These are phyloP conservation scores for Poecile montanus DNA, from an alignment of 2,797 vertebrate genomes.

Conservation along the genomic window DNA sequence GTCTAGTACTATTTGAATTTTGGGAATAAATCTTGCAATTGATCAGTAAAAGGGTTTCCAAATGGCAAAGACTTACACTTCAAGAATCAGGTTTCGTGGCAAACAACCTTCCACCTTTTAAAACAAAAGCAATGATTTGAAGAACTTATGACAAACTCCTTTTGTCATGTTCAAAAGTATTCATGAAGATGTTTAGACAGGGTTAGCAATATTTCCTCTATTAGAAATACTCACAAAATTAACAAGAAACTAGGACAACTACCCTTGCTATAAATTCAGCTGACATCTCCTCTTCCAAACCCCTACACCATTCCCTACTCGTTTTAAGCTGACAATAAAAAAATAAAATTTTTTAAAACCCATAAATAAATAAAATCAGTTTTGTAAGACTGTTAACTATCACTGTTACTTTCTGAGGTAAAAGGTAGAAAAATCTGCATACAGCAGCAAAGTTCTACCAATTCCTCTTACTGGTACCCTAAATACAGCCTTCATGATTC, in stretches of 20 bases:
- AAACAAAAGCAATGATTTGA: background rate
- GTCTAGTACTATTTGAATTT: background rate
- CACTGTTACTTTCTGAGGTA: background rate
- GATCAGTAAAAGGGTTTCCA: background rate
- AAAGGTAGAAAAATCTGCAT: background rate
- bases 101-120: background rate
- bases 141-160: background rate
- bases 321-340: background rate
- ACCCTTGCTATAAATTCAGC: background rate
- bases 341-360: accelerated
- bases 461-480: background rate
- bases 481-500: background rate
- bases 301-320: background rate
- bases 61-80: background rate
- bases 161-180: background rate
- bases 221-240: background rate
- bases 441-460: background rate
- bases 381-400: background rate
- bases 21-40: background rate
- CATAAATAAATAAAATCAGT: background rate
- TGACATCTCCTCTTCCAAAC: background rate
- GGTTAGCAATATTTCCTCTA: background rate
- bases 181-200: background rate
- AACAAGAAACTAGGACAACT: background rate
- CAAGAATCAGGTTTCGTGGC: background rate